phyloP scores from a whole-genome alignment of 2,797 vertebrate species.

The Hipposideros larvatus region DNA sequence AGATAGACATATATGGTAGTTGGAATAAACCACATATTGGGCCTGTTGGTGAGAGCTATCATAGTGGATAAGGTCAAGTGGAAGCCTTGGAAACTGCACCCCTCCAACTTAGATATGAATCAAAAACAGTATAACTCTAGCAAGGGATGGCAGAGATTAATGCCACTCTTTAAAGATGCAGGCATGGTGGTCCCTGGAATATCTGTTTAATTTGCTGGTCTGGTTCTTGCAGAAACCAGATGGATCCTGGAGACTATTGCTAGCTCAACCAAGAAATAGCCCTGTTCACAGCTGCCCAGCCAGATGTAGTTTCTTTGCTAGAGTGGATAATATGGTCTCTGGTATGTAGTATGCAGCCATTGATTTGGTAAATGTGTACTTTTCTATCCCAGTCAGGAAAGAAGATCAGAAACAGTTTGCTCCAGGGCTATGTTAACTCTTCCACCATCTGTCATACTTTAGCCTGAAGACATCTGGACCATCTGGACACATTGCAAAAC shows the following conservation, averaged over 20 bases:
- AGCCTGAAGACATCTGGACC: conserved; percentile 55
- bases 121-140: neutral
- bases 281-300: neutral
- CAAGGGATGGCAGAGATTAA: neutral
- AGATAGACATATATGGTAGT: neutral
- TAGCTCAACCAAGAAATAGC: conserved; percentile 18
- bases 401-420: conserved; percentile 41
- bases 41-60: neutral
- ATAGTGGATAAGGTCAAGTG: neutral
- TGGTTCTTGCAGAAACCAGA: conserved; percentile 31
- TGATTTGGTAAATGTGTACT: conserved; percentile 32
- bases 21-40: neutral
- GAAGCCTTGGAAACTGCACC: neutral
- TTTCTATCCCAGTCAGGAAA: conserved; percentile 49
- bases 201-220: neutral
- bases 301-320: conserved; percentile 32
- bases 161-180: neutral
- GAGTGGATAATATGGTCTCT: neutral
- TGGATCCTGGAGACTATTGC: neutral
- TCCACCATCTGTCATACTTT: neutral
- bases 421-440: conserved; percentile 16
- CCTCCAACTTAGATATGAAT: neutral
- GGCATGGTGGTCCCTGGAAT: neutral
- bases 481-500: conserved; percentile 27
- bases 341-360: neutral